Conservation (phyloP, 2,113 vertebrate species). For the Atrichornis clamosus region DNA sequence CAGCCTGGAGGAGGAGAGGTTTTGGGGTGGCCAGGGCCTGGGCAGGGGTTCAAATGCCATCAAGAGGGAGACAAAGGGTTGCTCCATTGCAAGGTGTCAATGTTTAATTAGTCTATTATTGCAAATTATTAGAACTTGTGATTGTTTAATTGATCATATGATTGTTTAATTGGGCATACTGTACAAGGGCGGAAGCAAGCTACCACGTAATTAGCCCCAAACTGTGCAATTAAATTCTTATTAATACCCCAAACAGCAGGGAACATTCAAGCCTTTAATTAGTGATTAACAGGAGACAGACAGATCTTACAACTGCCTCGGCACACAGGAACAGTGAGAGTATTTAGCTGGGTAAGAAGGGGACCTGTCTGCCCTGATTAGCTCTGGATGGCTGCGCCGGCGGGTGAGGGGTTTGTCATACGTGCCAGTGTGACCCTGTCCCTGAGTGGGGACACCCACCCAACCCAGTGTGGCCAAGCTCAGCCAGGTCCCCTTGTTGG, state of each 20-base stretch:
- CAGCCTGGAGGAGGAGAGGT: background rate
- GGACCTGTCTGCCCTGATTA: background rate
- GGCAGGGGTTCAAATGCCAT: background rate
- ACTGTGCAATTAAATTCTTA: constrained; percentile 73
- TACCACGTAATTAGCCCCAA: constrained; percentile 65
- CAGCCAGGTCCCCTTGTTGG: background rate
- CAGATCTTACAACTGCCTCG: constrained; percentile 26
- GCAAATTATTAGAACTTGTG: constrained; percentile 64
- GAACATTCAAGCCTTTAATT: constrained; percentile 71
- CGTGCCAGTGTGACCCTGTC: background rate
- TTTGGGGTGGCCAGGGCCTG: background rate
- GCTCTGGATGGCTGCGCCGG: background rate
- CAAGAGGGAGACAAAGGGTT: background rate
- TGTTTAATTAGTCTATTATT: constrained; percentile 58
- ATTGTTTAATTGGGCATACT: constrained; percentile 61
- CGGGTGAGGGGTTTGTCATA: background rate
- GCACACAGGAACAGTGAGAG: background rate
- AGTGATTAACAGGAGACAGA: constrained; percentile 65
- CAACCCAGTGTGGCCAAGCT: accelerated
- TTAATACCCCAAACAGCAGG: constrained; percentile 72
- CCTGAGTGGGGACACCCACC: background rate
- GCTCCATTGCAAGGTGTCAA: background rate
- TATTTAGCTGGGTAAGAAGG: background rate
- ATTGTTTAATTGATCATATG: constrained; percentile 59
- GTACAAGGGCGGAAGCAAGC: constrained; percentile 36